These are phyloP conservation scores for Phoxinus dragarum DNA, from an alignment of 2,797 vertebrate species.

Conservation along the genomic window DNA sequence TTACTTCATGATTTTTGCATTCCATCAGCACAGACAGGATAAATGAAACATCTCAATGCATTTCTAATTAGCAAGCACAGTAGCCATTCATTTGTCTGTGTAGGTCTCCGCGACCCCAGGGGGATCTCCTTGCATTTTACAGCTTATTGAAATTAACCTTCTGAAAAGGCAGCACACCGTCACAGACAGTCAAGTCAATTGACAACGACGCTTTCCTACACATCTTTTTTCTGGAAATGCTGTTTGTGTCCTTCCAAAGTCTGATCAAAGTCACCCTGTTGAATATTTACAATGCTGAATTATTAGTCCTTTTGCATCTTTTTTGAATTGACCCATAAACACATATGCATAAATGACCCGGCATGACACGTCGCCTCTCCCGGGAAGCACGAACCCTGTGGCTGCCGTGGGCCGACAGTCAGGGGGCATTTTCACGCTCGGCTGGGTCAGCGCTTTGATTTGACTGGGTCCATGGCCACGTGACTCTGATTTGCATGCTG, in stretches of 20 bases:
- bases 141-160: slow-evolving; percentile 50
- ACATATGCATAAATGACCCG: slow-evolving; percentile 37
- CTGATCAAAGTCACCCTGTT: slow-evolving; percentile 17
- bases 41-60: slow-evolving; percentile 36
- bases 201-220: slow-evolving; percentile 3
- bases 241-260: slow-evolving; percentile 22
- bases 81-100: slow-evolving; percentile 28
- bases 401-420: slow-evolving; percentile 33
- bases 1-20: slow-evolving; percentile 41
- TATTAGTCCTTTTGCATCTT: slow-evolving; percentile 10
- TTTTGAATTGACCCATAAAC: slow-evolving; percentile 34
- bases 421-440: slow-evolving; percentile 44
- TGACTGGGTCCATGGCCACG: slow-evolving; percentile 36
- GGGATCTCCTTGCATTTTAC: slow-evolving; percentile 29
- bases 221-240: slow-evolving; percentile 7
- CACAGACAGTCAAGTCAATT: slow-evolving; percentile 41
- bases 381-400: slow-evolving; percentile 12
- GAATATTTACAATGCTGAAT: slow-evolving; percentile 22
- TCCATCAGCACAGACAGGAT: slow-evolving; percentile 17
- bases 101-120: background rate
- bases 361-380: background rate
- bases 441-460: slow-evolving; percentile 48
- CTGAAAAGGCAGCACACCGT: slow-evolving; percentile 14
- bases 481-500: slow-evolving; percentile 56
- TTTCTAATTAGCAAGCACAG: slow-evolving; percentile 50